A percentile compares a stretch with the other conserved stretches of the same genome.
phyloP scores from a whole-genome alignment of 1,140 invertebrate genomes.

The Drosophila sproati region DNA sequence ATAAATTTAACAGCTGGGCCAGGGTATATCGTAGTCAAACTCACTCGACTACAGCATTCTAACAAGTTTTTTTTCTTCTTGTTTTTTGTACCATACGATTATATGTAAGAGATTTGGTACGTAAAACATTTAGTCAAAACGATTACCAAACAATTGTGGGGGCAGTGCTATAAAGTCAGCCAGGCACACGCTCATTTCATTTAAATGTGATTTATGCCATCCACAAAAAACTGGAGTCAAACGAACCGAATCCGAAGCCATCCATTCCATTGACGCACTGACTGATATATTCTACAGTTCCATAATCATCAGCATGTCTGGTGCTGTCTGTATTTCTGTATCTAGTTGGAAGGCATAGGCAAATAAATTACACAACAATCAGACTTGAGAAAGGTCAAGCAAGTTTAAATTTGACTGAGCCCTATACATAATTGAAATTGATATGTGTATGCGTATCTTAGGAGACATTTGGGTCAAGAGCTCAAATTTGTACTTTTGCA shows the following conservation, averaged over 20 bases:
- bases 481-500: no score
- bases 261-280: background rate
- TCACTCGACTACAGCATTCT: no score
- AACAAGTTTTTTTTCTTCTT: background rate
- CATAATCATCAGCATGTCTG: background rate
- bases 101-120: constrained; percentile 3
- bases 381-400: background rate
- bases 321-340: background rate
- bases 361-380: background rate
- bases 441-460: no score
- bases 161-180: constrained; percentile 33
- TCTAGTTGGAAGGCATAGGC: no score
- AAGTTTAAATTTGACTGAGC: background rate
- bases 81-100: background rate
- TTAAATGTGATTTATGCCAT: constrained; percentile 59
- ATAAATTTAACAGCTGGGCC: no score
- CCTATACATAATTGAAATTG: no score
- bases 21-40: no score
- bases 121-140: constrained; percentile 36
- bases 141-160: constrained; percentile 48
- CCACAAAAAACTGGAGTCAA: constrained; percentile 10
- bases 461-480: no score
- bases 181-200: constrained; percentile 54
- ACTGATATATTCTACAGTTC: constrained; percentile 1
- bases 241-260: constrained; percentile 23